A percentile compares a stretch with the other conserved stretches of the same genome.
phyloP scores from a whole-genome alignment of 2,797 vertebrate species.

The Gymnocypris eckloni region DNA sequence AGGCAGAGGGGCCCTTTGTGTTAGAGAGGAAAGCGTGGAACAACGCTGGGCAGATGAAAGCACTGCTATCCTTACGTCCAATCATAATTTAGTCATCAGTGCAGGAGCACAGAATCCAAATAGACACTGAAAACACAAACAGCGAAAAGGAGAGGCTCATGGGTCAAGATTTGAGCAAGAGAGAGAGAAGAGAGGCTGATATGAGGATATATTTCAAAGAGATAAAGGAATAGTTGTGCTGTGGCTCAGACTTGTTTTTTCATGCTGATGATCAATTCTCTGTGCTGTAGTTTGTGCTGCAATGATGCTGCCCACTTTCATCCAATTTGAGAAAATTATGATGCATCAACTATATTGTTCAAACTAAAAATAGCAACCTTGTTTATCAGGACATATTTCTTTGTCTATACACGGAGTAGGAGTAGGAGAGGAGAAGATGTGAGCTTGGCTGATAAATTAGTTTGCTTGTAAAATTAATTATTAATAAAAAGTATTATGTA shows the following conservation, averaged over 20 bases:
- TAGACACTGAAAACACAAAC: constrained; percentile 64
- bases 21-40: constrained; percentile 73
- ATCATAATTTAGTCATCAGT: constrained; percentile 94
- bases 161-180: constrained; percentile 59
- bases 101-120: constrained; percentile 78
- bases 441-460: background rate
- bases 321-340: constrained; percentile 37
- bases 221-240: constrained; percentile 67
- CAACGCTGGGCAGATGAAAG: constrained; percentile 87
- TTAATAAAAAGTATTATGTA: background rate
- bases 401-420: background rate
- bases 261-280: constrained; percentile 62
- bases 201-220: constrained; percentile 53
- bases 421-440: background rate
- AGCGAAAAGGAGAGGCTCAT: constrained; percentile 53
- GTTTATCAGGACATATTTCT: background rate
- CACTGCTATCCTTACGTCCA: constrained; percentile 86
- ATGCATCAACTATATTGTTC: constrained; percentile 32
- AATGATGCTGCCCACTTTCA: background rate
- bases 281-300: constrained; percentile 25
- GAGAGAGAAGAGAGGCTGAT: constrained; percentile 50
- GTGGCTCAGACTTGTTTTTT: constrained; percentile 61
- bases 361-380: constrained; percentile 14
- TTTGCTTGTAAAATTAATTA: background rate
- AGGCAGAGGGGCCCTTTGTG: constrained; percentile 81